Base-by-base conservation (phyloP, 1,140 invertebrate species). In the Euura lappo region DNA sequence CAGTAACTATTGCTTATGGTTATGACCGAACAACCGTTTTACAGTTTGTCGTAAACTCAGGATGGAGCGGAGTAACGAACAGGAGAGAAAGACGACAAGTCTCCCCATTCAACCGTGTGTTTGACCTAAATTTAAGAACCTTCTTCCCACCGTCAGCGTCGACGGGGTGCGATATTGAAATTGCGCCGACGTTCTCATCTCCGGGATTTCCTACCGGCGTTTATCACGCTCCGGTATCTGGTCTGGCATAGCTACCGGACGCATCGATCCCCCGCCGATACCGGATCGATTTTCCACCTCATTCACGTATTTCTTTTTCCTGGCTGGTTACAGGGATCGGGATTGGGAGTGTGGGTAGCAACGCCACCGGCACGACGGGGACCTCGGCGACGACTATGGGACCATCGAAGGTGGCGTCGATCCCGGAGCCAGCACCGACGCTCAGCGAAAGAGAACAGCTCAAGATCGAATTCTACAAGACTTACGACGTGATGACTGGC, bases 401-500 rank as follows among this genome's bases (percentile, higher is more conserved):
- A 75, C 79, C 81, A 74, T 10, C 69, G 69, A 81, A 80, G 80
- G 79, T 79, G 44, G 44, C 69, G 76, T 83, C 83, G 71, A 76
- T 83, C 77, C 84, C 86, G 79, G 81, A 85, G 67, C 78, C 81
- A 76, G 81, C 80, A 79, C 84, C 86, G 74, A 86, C 86, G 72
- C 77, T 86, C 70, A 87, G 83, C 79, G 83, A 87, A 73, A 83
- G 85, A 66, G 92, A 93, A 79, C 90, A 91, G 76, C 90, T 93
- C 75, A 90, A 92, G 78, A 90, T 91, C 77, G 93, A 95, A 85
- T 95, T 95, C 87, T 97, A 95, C 88, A 93, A 93, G 76, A 95
- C 94, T 47, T 97, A 97, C 85, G 95, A 97, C 88, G 93, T 94
- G 78, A 96, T 96, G 94, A 96, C 95, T 73, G 95, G 95, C 70